Base-by-base conservation (phyloP, 2,113 vertebrate species). In the Dicrurus megarhynchus region DNA sequence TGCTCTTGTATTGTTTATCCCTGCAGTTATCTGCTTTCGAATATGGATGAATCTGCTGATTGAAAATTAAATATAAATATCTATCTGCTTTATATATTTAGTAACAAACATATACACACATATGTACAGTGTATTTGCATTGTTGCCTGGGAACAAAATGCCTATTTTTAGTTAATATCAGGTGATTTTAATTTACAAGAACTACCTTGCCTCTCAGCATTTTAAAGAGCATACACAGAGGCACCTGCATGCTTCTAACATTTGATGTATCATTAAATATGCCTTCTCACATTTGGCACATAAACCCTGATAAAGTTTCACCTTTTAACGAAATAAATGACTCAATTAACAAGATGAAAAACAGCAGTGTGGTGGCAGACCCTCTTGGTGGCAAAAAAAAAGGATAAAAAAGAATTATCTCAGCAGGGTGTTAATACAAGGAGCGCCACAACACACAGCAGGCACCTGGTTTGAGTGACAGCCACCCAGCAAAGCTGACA, bases 271-370 rank as follows among this genome's bases (percentile, higher is more conserved):
- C 98, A 95, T 98, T 98, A 98, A 98, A 97, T 97, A 97, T 96
- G 97, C 97, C 97, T 98, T 96, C 97, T 97, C 97, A 91, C 97
- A 97, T 97, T 98, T 97, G 97, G 97, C 97, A 95, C 75, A 63
- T 60, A 95, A 96, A 96, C 96, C 97, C 97, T 94, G 98, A 97
- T 98, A 97, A 97, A 98, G 98, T 98, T 98, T 98, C 98, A 98
- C 98, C 98, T 98, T 98, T 98, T 98, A 98, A 98, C 76, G 71
- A 98, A 98, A 98, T 98, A 98, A 99, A 99, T 98, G 98, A 98
- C 98, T 99, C 98, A 99, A 98, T 98, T 99, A 99, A 98, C 98
- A 98, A 98, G 98, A 98, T 98, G 97, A 98, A 98, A 98, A 98
- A 96, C 97, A 98, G 98, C 98, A 96, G 94, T 97, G 97, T 85